A percentile compares a stretch with the other conserved stretches of the same genome.
Conservation (phyloP, 2,888 invertebrate species). For the Serripes groenlandicus region DNA sequence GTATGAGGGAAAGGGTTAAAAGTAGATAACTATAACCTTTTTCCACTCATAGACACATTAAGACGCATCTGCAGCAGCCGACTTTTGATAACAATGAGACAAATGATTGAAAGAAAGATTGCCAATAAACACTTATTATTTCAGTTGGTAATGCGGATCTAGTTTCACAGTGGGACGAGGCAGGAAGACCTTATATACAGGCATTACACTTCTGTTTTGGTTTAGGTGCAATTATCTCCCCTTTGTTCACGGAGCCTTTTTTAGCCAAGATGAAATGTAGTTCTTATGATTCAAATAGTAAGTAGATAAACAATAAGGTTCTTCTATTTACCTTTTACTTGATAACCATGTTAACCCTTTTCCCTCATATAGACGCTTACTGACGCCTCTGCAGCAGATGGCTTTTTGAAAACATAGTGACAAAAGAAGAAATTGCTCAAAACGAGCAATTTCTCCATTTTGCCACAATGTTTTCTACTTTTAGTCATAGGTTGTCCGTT, state of each 20-base stretch:
- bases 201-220: slow-evolving; percentile 87
- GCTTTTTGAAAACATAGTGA: not conserved
- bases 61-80: no score
- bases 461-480: no score
- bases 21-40: no score
- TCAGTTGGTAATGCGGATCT: slow-evolving; percentile 85
- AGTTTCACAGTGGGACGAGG: slow-evolving; percentile 82
- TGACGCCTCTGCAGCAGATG: not conserved
- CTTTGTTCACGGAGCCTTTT: slow-evolving; percentile 87
- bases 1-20: no score
- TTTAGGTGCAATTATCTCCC: slow-evolving; percentile 87
- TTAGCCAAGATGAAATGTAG: slow-evolving; percentile 67
- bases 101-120: no score
- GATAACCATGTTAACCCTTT: not conserved
- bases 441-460: no score
- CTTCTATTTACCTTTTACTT: not conserved
- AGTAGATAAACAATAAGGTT: not conserved
- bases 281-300: not conserved
- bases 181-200: slow-evolving; percentile 86
- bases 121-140: no score
- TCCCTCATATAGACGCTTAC: not conserved
- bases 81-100: no score
- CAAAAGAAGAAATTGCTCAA: not conserved
- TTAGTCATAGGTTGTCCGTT: no score
- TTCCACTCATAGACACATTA: no score